These are phyloP conservation scores for Stomatorhinus walkeri DNA, from an alignment of 2,797 vertebrate species.

Conservation along the genomic window DNA sequence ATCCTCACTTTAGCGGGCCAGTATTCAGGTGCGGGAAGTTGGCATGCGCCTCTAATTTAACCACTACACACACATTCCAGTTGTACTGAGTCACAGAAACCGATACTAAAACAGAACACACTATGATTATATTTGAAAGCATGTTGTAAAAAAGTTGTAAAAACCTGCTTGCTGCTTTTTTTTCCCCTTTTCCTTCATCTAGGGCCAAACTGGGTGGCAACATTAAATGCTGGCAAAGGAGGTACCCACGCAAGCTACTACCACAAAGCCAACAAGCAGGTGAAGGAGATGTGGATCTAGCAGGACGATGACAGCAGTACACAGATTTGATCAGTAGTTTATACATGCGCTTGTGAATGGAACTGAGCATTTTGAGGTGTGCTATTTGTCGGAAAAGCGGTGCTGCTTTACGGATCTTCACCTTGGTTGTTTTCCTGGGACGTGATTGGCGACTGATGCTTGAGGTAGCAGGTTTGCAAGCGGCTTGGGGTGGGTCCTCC, in stretches of 20 bases:
- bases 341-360: not conserved
- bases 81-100: not conserved
- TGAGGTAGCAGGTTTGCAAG: not conserved
- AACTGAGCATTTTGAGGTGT: not conserved
- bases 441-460: not conserved
- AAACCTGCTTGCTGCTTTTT: not conserved
- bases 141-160: not conserved
- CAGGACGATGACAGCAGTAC: not conserved
- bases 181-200: conserved; percentile 6
- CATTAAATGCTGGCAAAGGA: conserved; percentile 84
- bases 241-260: conserved; percentile 94
- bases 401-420: not conserved
- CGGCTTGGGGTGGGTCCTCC: not conserved
- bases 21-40: conserved; percentile 67
- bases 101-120: not conserved
- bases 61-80: not conserved
- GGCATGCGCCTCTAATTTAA: not conserved
- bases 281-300: conserved; percentile 24
- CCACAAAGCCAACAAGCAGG: conserved; percentile 88
- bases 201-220: conserved; percentile 86
- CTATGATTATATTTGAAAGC: not conserved
- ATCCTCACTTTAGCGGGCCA: conserved; percentile 88
- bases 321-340: not conserved
- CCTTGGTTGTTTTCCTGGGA: not conserved
- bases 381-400: not conserved